These are phyloP conservation scores for Aspidiotus rigidus DNA, from an alignment of 2,888 invertebrate genomes.

Conservation along the genomic window DNA sequence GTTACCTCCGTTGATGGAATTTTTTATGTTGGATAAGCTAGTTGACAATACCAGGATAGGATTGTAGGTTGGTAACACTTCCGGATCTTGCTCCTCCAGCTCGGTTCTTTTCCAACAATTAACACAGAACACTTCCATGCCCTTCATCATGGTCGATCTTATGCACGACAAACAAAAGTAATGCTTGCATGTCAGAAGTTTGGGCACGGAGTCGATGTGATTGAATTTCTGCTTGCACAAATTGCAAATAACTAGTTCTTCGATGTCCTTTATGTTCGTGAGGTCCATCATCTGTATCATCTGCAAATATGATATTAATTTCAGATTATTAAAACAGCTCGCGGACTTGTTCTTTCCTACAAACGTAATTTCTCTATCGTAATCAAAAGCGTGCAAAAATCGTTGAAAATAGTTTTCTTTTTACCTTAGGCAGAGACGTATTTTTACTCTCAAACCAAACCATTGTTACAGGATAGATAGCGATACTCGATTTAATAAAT, in stretches of 20 bases:
- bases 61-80: conserved; percentile 58
- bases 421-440: not conserved
- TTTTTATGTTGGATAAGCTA: conserved; percentile 46
- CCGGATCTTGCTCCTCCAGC: conserved; percentile 56
- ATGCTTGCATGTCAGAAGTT: conserved; percentile 65
- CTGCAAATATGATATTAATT: not conserved
- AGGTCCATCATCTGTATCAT: conserved; percentile 41
- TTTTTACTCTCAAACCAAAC: conserved; percentile 5
- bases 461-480: conserved; percentile 8
- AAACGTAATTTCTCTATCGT: no score
- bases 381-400: no score
- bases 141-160: conserved; percentile 57
- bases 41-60: conserved; percentile 58
- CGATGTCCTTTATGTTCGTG: conserved; percentile 47
- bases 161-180: conserved; percentile 68
- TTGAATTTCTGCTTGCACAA: conserved; percentile 67
- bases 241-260: conserved; percentile 65
- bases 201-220: conserved; percentile 61
- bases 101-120: conserved; percentile 68
- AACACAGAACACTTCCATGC: conserved; percentile 56
- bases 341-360: no score
- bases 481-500: not conserved
- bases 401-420: not conserved
- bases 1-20: conserved; percentile 49
- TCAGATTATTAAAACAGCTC: no score